Base-by-base conservation (phyloP, 2,113 vertebrate genomes). In the Ceyx margarethae region DNA sequence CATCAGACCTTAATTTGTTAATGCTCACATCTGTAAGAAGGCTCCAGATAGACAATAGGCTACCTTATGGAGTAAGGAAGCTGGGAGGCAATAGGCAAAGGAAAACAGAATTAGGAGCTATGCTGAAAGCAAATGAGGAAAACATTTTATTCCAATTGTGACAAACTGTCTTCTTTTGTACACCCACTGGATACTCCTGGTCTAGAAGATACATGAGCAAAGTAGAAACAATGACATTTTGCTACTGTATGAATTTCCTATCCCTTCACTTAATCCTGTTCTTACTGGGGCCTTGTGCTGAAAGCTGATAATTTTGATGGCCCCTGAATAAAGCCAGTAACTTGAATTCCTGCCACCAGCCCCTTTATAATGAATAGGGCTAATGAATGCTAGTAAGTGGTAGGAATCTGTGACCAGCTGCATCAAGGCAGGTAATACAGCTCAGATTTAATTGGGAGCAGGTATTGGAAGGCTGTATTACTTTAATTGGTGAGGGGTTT, bases 391-490 rank as follows among this genome's bases (percentile, higher is more conserved):
- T 93, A 94, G 97, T 98, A 97, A 98, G 97, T 98, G 98, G 97
- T 98, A 98, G 97, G 98, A 98, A 98, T 98, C 97, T 97, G 97
- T 97, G 98, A 98, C 98, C 98, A 98, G 98, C 98, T 98, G 98
- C 98, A 98, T 98, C 97, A 97, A 98, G 98, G 98, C 98, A 99
- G 99, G 99, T 99, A 99, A 98, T 98, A 97, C 98, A 98, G 98
- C 98, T 98, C 98, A 95, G 97, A 98, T 98, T 99, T 99, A 99
- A 99, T 99, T 99, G 99, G 99, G 98, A 98, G 98, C 98, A 99
- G 99, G 99, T 99, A 99, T 98, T 99, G 98, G 98, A 98, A 98
- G 98, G 98, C 98, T 98, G 99, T 99, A 99, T 99, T 99, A 98
- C 98, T 99, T 99, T 99, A 99, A 99, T 99, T 99, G 99, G 98